Evolutionary conservation across 1,140 invertebrate genomes (phyloP).

Genomic region (Wiebesia pumilae): DNA sequence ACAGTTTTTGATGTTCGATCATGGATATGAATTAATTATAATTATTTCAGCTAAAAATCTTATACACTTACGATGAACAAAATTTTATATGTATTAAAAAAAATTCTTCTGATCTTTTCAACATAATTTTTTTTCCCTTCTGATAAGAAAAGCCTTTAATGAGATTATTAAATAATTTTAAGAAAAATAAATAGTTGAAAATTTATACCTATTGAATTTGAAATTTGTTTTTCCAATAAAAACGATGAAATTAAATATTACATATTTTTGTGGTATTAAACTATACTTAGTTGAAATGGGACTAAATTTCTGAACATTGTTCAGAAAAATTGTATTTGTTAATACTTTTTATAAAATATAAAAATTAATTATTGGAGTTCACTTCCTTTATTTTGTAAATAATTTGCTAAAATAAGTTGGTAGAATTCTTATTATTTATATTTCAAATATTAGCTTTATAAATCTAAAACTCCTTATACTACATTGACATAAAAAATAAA

Average conservation of each 20-base stretch:
- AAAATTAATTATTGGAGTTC: background rate
- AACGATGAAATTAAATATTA: background rate
- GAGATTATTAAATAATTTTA: background rate
- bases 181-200: background rate
- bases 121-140: background rate
- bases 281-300: slow-evolving; percentile 3
- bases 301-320: background rate
- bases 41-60: background rate
- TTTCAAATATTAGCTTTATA: too few species aligned
- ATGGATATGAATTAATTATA: background rate
- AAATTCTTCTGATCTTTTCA: background rate
- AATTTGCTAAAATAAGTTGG: too few species aligned
- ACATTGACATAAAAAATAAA: too few species aligned
- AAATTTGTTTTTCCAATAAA: slow-evolving; percentile 10
- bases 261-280: background rate
- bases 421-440: too few species aligned
- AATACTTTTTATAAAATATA: background rate
- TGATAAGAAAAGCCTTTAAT: background rate
- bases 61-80: background rate
- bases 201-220: background rate
- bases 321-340: slow-evolving; percentile 38
- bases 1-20: background rate
- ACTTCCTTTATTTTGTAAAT: too few species aligned
- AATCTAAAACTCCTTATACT: too few species aligned
- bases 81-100: background rate